Evolutionary conservation across 2,113 vertebrate genomes (phyloP), one percentile per base, ranked within the genome.

Genomic region (Ammospiza nelsoni): DNA sequence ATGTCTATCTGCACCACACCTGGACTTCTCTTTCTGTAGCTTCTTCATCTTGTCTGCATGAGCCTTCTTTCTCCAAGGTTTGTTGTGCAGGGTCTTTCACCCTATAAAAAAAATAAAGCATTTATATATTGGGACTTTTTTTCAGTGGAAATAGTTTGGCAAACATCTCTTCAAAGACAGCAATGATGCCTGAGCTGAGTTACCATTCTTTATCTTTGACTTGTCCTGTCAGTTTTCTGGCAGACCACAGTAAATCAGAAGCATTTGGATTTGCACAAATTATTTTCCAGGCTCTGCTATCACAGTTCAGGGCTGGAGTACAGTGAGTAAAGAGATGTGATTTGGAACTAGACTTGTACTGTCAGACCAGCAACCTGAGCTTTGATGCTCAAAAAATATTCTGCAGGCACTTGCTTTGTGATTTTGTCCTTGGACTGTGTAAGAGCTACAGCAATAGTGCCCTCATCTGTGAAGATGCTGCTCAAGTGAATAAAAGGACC

Each of bases 121-220:
- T 41, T 65, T 81, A 8, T 63, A 33, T 48, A 69, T 61, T 84
- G 41, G 82, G 49, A 73, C 41, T 89, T 92, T 76, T 37, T 92
- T 87, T 62, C 83, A 68, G 71, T n/a, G 33, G 55, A 87, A 96
- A 80, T 55, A 49, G 19, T 79, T 89, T 94, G 84, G 82, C 73
- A 90, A 66, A 44, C 51, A 75, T 84, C 62, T 87, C 54, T 74
- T 90, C 92, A 90, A 94, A 93, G 91, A 84, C 84, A 90, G 66
- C 39, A 84, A 22, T 11, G 1, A 80, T 79, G 79, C 65, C 96
- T 94, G 82, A 89, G 87, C 94, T 94, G 81, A 92, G 92, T 96
- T 90, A 90, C 84, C 49, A 74, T 96, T 95, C 90, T 96, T 96
- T 96, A 95, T 92, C 92, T 95, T 92, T 94, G 83, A 95, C 76